phyloP scores from a whole-genome alignment of 1,140 invertebrate genomes.

The Papilio machaon region DNA sequence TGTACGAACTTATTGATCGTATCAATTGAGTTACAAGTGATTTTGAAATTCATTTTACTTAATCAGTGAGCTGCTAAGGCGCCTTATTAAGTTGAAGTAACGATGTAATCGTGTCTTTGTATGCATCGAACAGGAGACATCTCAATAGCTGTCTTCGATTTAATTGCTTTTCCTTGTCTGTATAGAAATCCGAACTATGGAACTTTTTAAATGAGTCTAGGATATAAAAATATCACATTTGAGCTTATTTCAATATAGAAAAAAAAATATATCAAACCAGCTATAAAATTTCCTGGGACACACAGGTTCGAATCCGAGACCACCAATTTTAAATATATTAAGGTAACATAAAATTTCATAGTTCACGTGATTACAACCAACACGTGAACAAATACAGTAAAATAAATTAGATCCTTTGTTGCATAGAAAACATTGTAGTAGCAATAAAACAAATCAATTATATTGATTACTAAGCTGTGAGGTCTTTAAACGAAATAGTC shows the following conservation, averaged over 20 bases:
- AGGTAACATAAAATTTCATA: too few species aligned
- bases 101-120: not conserved
- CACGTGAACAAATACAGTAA: too few species aligned
- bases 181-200: not conserved
- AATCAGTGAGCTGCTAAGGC: slow-evolving; percentile 5
- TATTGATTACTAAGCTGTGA: not conserved
- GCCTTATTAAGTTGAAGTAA: not conserved
- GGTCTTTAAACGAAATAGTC: not conserved
- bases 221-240: not conserved
- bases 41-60: not conserved
- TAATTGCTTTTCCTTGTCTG: slow-evolving; percentile 5
- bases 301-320: too few species aligned
- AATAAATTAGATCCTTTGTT: too few species aligned
- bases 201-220: not conserved
- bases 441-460: not conserved
- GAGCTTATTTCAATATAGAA: too few species aligned
- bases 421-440: not conserved
- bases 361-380: too few species aligned
- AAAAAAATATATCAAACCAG: too few species aligned
- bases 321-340: too few species aligned
- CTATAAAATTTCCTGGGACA: too few species aligned
- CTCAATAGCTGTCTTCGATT: not conserved
- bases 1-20: too few species aligned
- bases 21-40: not conserved
- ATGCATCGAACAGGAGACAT: not conserved